Conservation (phyloP, 2,888 invertebrate genomes). For the Tholera decimalis region DNA sequence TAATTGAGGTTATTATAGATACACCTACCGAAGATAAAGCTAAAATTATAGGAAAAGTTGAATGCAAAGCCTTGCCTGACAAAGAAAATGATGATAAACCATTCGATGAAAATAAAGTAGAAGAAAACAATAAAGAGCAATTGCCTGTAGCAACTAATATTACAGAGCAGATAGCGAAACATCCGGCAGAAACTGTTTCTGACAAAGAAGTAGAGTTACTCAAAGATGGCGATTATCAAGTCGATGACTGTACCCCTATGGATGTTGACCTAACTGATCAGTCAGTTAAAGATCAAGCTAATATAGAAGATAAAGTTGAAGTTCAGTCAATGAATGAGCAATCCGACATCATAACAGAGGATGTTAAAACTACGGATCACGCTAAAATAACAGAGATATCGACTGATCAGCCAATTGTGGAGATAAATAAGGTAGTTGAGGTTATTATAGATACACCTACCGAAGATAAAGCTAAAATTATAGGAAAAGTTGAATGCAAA, state of each 20-base stretch:
- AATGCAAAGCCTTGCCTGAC: too few species aligned
- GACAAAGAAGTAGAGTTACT: conserved; percentile 36
- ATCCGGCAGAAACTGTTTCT: conserved; percentile 39
- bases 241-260: conserved; percentile 23
- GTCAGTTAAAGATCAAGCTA: background rate
- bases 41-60: too few species aligned
- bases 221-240: conserved; percentile 43
- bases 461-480: too few species aligned
- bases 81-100: too few species aligned
- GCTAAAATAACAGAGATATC: too few species aligned
- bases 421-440: too few species aligned
- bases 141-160: too few species aligned
- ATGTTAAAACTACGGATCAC: background rate
- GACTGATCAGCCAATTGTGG: background rate
- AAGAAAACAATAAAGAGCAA: too few species aligned
- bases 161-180: too few species aligned
- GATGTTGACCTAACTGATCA: conserved; percentile 39
- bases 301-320: background rate
- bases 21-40: conserved; percentile 2
- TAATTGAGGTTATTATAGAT: background rate
- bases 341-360: conserved; percentile 1
- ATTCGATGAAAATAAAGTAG: too few species aligned
- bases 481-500: too few species aligned
- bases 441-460: background rate
- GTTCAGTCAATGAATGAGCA: background rate